Conservation (phyloP, 64 coral and sea anemone genomes). For the Montipora efflorescens region DNA sequence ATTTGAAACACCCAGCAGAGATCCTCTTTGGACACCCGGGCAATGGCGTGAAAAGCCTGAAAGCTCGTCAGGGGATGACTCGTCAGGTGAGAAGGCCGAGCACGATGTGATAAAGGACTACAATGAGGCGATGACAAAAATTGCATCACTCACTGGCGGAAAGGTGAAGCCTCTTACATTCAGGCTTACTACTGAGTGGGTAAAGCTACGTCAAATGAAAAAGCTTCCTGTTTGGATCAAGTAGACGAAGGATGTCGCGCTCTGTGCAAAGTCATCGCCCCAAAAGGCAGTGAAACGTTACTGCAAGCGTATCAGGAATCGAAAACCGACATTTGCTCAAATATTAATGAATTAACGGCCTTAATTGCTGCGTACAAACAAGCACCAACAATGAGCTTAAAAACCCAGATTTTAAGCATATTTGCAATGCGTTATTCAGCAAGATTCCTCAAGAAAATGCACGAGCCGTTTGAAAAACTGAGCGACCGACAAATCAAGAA, state of each 20-base stretch:
- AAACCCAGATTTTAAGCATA: too few species aligned
- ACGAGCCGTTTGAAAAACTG: too few species aligned
- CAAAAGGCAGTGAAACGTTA: conserved; percentile 29
- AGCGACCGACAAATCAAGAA: too few species aligned
- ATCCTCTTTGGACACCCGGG: conserved; percentile 7
- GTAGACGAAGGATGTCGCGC: conserved; percentile 4
- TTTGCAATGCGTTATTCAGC: too few species aligned
- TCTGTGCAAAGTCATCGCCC: conserved; percentile 43
- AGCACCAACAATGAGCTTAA: too few species aligned
- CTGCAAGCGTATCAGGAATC: background rate
- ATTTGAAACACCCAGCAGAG: background rate
- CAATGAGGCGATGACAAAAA: conserved; percentile 40
- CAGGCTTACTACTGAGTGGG: conserved; percentile 21
- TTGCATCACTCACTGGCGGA: conserved; percentile 7
- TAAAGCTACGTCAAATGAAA: background rate
- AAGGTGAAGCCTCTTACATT: background rate
- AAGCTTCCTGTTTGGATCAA: conserved; percentile 1
- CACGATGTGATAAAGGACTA: background rate
- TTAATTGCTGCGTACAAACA: too few species aligned
- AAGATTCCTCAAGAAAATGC: too few species aligned
- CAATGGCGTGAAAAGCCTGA: background rate
- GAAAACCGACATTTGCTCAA: too few species aligned
- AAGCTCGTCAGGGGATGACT: conserved; percentile 14
- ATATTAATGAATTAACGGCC: too few species aligned
- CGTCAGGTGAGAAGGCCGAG: background rate